phyloP scores from a whole-genome alignment of 2,888 invertebrate species.

The Notocelia uddmanniana region DNA sequence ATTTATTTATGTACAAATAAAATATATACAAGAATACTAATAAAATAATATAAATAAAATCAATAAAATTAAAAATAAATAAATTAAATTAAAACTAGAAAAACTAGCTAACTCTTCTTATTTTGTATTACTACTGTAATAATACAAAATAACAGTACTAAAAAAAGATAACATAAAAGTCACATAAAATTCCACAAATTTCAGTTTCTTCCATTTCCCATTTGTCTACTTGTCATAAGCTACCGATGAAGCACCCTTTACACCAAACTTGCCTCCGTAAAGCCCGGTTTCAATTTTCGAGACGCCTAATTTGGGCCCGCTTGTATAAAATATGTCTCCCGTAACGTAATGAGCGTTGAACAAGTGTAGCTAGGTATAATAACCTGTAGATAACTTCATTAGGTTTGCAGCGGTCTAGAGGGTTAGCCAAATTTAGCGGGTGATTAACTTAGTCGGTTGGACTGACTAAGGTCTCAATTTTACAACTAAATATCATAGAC shows the following conservation, averaged over 20 bases:
- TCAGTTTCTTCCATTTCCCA: not conserved
- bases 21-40: too few species aligned
- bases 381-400: slow-evolving; percentile 25
- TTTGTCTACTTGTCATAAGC: slow-evolving; percentile 5
- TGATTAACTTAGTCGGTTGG: slow-evolving; percentile 23
- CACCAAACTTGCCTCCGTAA: slow-evolving; percentile 13
- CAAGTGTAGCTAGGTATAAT: slow-evolving; percentile 15
- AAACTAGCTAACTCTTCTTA: too few species aligned
- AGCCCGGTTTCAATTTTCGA: slow-evolving; percentile 47
- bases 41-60: too few species aligned
- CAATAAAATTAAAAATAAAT: too few species aligned
- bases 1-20: too few species aligned
- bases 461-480: not conserved
- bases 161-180: too few species aligned
- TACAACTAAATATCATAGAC: not conserved
- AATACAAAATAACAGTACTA: too few species aligned
- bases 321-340: slow-evolving; percentile 37
- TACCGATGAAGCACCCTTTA: not conserved
- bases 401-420: slow-evolving; percentile 26
- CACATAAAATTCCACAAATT: not conserved
- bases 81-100: too few species aligned
- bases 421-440: slow-evolving; percentile 29
- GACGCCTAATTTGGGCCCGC: slow-evolving; percentile 47
- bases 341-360: slow-evolving; percentile 42
- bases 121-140: too few species aligned